Percentiles rank a stretch among this genome's conserved stretches.
Evolutionary conservation across 2,113 vertebrate genomes (phyloP).

Genomic region (Gymnobelideus leadbeateri): DNA sequence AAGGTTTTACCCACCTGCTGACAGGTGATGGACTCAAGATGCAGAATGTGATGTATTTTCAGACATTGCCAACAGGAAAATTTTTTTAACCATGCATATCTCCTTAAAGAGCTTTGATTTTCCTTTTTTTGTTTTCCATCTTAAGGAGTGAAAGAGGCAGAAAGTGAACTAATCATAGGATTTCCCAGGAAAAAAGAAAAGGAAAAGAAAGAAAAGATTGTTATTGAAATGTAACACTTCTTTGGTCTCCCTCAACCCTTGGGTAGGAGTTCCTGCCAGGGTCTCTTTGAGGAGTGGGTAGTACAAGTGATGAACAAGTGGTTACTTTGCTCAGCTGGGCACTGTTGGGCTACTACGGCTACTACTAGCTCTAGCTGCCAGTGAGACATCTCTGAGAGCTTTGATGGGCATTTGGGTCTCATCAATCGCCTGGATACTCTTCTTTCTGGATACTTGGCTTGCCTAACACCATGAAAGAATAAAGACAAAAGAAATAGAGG

Average conservation of each 20-base stretch:
- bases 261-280: not conserved
- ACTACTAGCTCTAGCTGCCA: not conserved
- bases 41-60: not conserved
- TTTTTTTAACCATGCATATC: not conserved
- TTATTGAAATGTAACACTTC: not conserved
- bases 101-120: not conserved
- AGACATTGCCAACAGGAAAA: not conserved
- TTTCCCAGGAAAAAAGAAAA: not conserved
- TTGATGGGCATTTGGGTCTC: not conserved
- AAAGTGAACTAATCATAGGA: not conserved
- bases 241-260: not conserved
- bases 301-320: not conserved
- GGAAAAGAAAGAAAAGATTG: not conserved
- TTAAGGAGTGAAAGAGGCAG: not conserved
- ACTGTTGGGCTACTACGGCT: not conserved
- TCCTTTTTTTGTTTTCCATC: not conserved
- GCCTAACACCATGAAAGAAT: not conserved
- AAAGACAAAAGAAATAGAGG: not conserved
- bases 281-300: not conserved
- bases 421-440: not conserved
- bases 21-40: not conserved
- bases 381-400: not conserved
- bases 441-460: not conserved
- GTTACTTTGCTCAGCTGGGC: not conserved
- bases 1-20: not conserved